These are phyloP conservation scores for Hydrotaea cyrtoneurina DNA, from an alignment of 2,888 invertebrate species.

Conservation along the genomic window DNA sequence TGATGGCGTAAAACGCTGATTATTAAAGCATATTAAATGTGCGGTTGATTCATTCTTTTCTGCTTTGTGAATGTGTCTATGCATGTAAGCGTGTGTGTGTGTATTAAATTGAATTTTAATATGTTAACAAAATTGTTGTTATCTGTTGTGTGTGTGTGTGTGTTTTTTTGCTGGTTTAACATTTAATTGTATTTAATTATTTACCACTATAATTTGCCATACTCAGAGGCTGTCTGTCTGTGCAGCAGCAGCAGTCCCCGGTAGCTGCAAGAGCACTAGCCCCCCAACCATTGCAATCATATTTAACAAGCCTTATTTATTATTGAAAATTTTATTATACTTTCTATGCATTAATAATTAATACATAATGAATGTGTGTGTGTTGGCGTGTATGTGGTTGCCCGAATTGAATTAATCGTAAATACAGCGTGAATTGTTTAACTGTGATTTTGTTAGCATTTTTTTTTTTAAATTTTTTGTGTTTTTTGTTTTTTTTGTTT, in stretches of 20 bases:
- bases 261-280: background rate
- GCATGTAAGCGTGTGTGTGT: slow-evolving; percentile 14
- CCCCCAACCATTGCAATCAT: background rate
- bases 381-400: slow-evolving; percentile 8
- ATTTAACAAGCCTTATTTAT: slow-evolving; percentile 49
- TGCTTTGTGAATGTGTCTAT: slow-evolving; percentile 19
- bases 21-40: slow-evolving; percentile 67
- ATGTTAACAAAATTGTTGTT: slow-evolving; percentile 63
- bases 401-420: slow-evolving; percentile 32
- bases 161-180: slow-evolving; percentile 42
- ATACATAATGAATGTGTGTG: slow-evolving; percentile 49
- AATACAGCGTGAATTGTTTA: slow-evolving; percentile 19
- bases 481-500: background rate
- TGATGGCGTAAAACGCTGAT: slow-evolving; percentile 39
- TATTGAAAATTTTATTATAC: slow-evolving; percentile 54
- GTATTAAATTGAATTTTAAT: slow-evolving; percentile 66
- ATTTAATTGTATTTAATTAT: slow-evolving; percentile 67
- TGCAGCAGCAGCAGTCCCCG: background rate
- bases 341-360: slow-evolving; percentile 56
- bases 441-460: slow-evolving; percentile 9
- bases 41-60: slow-evolving; percentile 50
- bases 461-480: background rate
- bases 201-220: slow-evolving; percentile 57
- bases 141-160: too few relatives aligned
- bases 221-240: background rate